These are phyloP conservation scores for Patella pellucida DNA, from an alignment of 2,888 invertebrate genomes.

Conservation along the genomic window DNA sequence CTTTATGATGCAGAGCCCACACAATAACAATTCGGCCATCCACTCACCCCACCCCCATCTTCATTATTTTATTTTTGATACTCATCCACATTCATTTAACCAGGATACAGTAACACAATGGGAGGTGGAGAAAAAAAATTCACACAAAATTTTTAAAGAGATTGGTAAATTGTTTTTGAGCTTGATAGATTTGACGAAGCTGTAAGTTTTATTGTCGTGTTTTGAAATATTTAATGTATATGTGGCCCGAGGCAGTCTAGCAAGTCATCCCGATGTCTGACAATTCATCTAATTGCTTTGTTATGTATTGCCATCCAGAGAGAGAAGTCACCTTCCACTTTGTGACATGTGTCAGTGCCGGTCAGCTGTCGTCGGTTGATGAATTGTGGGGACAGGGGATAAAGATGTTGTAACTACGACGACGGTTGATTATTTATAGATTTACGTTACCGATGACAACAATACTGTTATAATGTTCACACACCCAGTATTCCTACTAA, in stretches of 20 bases:
- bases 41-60: too few relatives aligned
- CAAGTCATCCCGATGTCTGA: not conserved
- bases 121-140: not conserved
- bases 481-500: too few relatives aligned
- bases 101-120: too few relatives aligned
- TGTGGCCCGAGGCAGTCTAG: not conserved
- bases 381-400: slow-evolving; percentile 25
- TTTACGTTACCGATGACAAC: not conserved
- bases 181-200: not conserved
- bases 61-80: too few relatives aligned
- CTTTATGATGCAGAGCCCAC: too few relatives aligned
- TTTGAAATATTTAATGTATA: not conserved
- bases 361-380: slow-evolving; percentile 23
- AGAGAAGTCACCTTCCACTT: slow-evolving; percentile 9
- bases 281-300: not conserved
- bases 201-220: not conserved
- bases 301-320: not conserved
- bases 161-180: slow-evolving; percentile 9
- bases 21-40: too few relatives aligned
- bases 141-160: not conserved
- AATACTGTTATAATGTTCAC: too few relatives aligned
- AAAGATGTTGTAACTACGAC: not conserved
- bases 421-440: not conserved
- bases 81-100: too few relatives aligned
- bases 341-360: slow-evolving; percentile 30